Conservation (phyloP, 2,113 vertebrate genomes). For the Balaeniceps rex region DNA sequence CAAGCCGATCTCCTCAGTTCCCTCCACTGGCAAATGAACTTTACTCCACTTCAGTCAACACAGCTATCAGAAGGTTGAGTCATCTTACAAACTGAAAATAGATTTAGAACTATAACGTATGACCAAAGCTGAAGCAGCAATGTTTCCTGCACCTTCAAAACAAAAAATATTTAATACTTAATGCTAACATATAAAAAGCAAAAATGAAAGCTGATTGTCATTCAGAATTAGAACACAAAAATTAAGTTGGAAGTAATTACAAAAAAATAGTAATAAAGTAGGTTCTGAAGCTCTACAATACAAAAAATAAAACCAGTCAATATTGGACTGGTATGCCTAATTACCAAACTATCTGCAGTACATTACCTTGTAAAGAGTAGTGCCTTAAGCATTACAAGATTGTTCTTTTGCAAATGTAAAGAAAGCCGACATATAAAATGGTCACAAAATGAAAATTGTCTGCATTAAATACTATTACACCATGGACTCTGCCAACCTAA, state of each 20-base stretch:
- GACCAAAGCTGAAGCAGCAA: background rate
- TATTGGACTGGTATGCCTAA: background rate
- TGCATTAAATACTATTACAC: background rate
- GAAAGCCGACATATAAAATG: background rate
- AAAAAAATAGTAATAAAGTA: background rate
- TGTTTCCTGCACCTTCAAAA: background rate
- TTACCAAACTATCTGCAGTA: background rate
- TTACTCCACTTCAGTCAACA: slow-evolving; percentile 5
- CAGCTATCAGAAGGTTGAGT: background rate
- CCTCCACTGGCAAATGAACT: background rate
- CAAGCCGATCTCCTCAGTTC: background rate
- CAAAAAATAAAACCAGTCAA: background rate
- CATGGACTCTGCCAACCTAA: background rate
- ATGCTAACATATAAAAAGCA: background rate
- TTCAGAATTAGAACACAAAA: background rate
- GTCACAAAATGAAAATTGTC: background rate
- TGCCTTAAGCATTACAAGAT: background rate
- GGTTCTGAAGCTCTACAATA: background rate
- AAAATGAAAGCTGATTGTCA: background rate
- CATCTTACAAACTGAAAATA: slow-evolving; percentile 23
- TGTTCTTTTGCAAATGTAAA: background rate
- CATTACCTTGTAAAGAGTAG: background rate
- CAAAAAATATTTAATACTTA: background rate
- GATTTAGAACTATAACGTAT: background rate
- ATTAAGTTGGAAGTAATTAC: background rate